Evolutionary conservation across 2,888 invertebrate genomes (phyloP).

Genomic region (Macaria notata): DNA sequence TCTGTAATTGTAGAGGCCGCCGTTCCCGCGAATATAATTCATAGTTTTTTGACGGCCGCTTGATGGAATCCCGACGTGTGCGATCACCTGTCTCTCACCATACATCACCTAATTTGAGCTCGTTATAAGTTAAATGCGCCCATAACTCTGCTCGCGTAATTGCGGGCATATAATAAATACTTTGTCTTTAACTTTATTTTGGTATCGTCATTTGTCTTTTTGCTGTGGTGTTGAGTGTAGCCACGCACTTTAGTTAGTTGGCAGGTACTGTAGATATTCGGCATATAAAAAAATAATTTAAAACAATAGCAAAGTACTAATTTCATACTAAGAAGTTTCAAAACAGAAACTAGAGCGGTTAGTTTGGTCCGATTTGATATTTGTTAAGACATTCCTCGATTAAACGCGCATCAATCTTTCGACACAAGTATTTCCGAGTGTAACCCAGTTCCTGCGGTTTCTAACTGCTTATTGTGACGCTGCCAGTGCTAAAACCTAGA

Average conservation of each 20-base stretch:
- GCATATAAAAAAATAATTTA: no score
- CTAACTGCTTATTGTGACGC: constrained; percentile 9
- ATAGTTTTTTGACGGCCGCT: constrained; percentile 64
- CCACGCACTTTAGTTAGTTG: no score
- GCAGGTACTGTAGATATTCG: no score
- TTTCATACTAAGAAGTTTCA: constrained; percentile 17
- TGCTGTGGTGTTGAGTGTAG: no score
- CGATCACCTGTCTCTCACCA: constrained; percentile 54
- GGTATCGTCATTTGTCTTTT: no score
- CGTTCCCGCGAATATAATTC: constrained; percentile 58
- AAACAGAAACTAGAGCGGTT: constrained; percentile 35
- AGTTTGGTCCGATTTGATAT: constrained; percentile 38
- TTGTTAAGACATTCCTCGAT: constrained; percentile 48
- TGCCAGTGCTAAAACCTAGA: no score
- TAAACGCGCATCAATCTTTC: constrained; percentile 45
- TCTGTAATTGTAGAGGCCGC: constrained; percentile 61
- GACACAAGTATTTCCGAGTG: constrained; percentile 39
- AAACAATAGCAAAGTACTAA: no score
- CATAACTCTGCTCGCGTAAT: constrained; percentile 17
- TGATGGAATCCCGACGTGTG: constrained; percentile 57
- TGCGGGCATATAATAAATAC: neutral
- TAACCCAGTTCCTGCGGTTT: constrained; percentile 37
- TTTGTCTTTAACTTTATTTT: no score
- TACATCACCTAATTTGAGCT: constrained; percentile 43
- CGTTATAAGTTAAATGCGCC: constrained; percentile 29